Conservation (phyloP, 2,888 invertebrate genomes). For the Sepiola atlantica region DNA sequence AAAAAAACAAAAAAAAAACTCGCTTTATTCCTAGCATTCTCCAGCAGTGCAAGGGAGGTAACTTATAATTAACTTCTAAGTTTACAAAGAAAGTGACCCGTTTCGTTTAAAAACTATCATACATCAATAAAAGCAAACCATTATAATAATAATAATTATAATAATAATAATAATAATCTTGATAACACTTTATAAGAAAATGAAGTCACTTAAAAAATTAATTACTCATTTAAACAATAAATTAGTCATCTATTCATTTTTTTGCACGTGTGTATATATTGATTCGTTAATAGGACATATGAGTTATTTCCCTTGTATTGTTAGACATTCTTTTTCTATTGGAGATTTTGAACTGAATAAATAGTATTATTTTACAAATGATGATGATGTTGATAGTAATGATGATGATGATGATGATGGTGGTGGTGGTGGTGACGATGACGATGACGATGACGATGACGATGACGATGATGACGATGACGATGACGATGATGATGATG, state of each 20-base stretch:
- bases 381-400: background rate
- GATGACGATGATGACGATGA: background rate
- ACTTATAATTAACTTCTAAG: no score
- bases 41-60: no score
- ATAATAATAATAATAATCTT: background rate
- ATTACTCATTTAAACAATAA: background rate
- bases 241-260: background rate
- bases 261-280: background rate
- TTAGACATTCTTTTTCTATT: no score
- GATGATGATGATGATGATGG: background rate
- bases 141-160: slow-evolving; percentile 1
- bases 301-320: no score
- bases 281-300: no score
- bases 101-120: no score
- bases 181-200: background rate
- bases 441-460: background rate
- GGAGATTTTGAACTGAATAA: no score
- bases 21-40: no score
- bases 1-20: no score
- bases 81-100: no score
- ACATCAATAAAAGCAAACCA: background rate
- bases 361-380: no score
- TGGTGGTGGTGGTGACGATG: background rate
- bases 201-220: background rate
- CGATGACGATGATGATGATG: background rate